These are phyloP conservation scores for Cyaniris semiargus DNA, from an alignment of 2,888 invertebrate genomes.

Conservation along the genomic window DNA sequence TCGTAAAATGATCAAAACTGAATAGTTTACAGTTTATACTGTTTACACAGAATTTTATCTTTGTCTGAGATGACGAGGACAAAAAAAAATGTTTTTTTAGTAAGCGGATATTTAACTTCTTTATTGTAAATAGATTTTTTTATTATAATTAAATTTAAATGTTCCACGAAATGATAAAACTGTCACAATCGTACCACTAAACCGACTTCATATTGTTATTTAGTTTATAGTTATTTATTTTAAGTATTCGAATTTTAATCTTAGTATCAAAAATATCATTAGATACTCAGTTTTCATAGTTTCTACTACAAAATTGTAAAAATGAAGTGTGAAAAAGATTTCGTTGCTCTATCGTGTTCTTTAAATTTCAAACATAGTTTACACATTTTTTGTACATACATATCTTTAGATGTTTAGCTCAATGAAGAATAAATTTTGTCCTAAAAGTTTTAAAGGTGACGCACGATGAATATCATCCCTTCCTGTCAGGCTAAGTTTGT, in stretches of 20 bases:
- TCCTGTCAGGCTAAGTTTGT: background rate
- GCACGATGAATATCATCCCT: background rate
- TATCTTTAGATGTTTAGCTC: background rate
- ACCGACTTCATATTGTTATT: background rate
- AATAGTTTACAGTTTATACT: too few species aligned
- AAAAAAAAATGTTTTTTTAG: background rate
- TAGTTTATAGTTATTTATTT: slow-evolving; percentile 13
- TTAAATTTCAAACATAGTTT: background rate
- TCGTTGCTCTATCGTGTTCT: background rate
- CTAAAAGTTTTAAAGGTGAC: background rate
- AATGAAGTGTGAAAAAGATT: background rate
- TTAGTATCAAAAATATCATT: background rate
- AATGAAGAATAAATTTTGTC: background rate
- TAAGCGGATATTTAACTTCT: background rate
- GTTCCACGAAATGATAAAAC: background rate
- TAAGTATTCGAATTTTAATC: background rate
- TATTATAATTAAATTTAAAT: background rate
- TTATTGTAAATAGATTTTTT: background rate
- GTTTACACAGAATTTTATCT: too few species aligned
- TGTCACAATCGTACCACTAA: background rate
- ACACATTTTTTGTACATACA: background rate
- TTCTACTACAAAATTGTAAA: background rate
- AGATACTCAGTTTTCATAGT: background rate
- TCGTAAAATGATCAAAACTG: too few species aligned
- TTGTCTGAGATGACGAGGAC: too few species aligned